Evolutionary conservation across 2,797 vertebrate species (phyloP).

Genomic region (Hippoglossus hippoglossus): DNA sequence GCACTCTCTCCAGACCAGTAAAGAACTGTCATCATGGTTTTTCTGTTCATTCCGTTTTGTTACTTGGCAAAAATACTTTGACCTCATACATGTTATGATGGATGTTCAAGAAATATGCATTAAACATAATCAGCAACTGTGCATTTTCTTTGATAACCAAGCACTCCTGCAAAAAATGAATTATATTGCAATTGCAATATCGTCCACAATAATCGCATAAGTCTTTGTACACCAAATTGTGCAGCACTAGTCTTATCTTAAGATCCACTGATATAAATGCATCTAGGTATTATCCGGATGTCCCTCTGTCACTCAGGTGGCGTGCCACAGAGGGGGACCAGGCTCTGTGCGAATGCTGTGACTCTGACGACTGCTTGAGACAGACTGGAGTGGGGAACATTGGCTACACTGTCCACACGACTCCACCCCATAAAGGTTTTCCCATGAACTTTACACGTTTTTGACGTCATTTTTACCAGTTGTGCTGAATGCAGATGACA

Average conservation of each 20-base stretch:
- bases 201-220: no score
- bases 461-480: neutral
- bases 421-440: constrained; percentile 47
- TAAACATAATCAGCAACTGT: no score
- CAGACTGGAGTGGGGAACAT: neutral
- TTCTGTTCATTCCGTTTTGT: no score
- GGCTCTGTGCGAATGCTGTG: constrained; percentile 64
- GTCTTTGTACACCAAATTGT: no score
- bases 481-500: neutral
- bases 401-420: neutral
- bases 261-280: neutral
- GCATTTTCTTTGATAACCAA: no score
- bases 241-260: neutral
- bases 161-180: no score
- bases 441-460: neutral
- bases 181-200: no score
- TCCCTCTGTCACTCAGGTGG: constrained; percentile 66
- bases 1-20: no score
- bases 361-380: constrained; percentile 41
- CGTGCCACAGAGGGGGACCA: constrained; percentile 56
- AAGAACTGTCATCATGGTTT: no score
- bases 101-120: no score
- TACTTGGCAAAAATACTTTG: no score
- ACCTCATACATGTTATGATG: no score
- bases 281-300: neutral